Percentiles rank a stretch among this genome's conserved stretches.
Conservation (phyloP, 1,140 invertebrate species). For the Caenorhabditis tropicalis region DNA sequence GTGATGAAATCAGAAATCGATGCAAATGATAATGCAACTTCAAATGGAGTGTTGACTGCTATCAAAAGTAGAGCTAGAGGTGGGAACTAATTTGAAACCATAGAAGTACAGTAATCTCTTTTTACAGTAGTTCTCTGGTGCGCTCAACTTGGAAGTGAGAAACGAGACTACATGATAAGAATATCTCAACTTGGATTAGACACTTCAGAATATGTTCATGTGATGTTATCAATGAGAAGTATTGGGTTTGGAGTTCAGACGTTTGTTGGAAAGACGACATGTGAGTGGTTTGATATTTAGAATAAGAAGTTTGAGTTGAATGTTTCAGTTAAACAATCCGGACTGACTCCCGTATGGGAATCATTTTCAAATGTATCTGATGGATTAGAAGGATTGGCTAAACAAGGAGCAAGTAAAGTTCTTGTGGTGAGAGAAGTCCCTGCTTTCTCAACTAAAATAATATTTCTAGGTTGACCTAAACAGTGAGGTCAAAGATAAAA, state of each 20-base stretch:
- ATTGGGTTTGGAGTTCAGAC: conserved; percentile 6
- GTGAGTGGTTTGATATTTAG: not conserved
- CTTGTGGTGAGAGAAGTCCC: not conserved
- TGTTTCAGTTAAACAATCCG: not conserved
- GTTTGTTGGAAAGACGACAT: not conserved
- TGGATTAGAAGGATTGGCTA: not conserved
- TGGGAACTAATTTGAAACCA: too few species aligned
- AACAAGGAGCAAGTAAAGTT: conserved; percentile 7
- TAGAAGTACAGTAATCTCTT: not conserved
- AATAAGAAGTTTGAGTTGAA: not conserved
- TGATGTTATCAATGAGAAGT: conserved; percentile 13
- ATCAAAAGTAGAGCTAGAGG: not conserved
- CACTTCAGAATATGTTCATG: not conserved
- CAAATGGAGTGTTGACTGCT: not conserved
- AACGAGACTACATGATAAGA: conserved; percentile 1
- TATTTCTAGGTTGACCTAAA: not conserved
- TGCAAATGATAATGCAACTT: not conserved
- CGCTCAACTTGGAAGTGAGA: not conserved
- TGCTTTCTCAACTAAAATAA: not conserved
- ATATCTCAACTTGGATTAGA: not conserved
- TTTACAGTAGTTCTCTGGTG: not conserved
- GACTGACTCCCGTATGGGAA: not conserved
- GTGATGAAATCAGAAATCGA: not conserved
- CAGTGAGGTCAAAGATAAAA: not conserved
- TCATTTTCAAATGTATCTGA: not conserved